A percentile compares a stretch with the other conserved stretches of the same genome.
Conservation (phyloP, 2,888 invertebrate genomes). For the Rhodophaea formosa region DNA sequence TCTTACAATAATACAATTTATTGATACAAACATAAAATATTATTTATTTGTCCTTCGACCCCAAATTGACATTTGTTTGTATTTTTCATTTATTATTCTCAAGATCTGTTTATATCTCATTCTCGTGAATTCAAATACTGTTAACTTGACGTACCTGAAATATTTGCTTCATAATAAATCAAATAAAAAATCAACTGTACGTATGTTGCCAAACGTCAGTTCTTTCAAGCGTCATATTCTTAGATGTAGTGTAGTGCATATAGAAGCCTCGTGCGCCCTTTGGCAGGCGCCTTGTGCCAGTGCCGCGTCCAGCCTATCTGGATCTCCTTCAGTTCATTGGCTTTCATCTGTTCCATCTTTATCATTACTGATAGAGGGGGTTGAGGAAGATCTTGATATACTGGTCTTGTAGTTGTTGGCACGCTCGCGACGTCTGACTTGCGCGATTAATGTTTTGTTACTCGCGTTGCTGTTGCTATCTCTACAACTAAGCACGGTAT, state of each 20-base stretch:
- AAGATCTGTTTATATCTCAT: slow-evolving; percentile 2
- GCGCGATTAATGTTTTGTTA: slow-evolving; percentile 65
- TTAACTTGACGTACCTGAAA: slow-evolving; percentile 10
- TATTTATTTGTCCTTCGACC: slow-evolving; percentile 1
- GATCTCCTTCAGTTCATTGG: slow-evolving; percentile 54
- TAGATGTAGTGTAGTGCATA: slow-evolving; percentile 32
- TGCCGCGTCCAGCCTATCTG: slow-evolving; percentile 40
- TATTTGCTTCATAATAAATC: slow-evolving; percentile 26
- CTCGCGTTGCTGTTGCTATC: slow-evolving; percentile 51
- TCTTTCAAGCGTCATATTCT: slow-evolving; percentile 37
- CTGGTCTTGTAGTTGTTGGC: slow-evolving; percentile 48
- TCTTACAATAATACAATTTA: background rate
- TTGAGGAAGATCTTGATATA: slow-evolving; percentile 42
- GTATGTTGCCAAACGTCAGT: slow-evolving; percentile 49
- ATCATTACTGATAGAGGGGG: slow-evolving; percentile 36
- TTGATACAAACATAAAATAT: background rate
- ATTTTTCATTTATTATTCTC: slow-evolving; percentile 3
- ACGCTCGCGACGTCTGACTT: slow-evolving; percentile 42
- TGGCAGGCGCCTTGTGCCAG: slow-evolving; percentile 56
- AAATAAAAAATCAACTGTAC: slow-evolving; percentile 32
- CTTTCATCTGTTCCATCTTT: slow-evolving; percentile 36
- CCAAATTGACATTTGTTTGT: slow-evolving; percentile 9
- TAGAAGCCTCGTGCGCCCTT: slow-evolving; percentile 53
- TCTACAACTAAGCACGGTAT: slow-evolving; percentile 36
- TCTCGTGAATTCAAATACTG: slow-evolving; percentile 3